Evolutionary conservation across 2,113 vertebrate genomes (phyloP).

Genomic region (Suncus etruscus): DNA sequence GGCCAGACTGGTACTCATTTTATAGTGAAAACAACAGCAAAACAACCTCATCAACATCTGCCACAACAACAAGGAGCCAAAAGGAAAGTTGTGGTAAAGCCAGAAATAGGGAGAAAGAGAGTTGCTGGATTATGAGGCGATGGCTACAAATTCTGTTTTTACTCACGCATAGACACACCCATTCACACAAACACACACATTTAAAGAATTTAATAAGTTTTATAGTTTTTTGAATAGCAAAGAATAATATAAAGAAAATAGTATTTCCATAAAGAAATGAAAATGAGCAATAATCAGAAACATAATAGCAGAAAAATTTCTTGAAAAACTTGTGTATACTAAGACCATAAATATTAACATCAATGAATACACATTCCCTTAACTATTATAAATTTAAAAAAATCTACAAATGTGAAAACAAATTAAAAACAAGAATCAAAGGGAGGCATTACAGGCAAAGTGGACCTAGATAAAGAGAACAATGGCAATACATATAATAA

Average conservation of each 20-base stretch:
- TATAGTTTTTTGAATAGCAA: neutral
- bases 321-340: neutral
- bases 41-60: neutral
- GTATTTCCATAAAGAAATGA: neutral
- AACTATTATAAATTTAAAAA: too few relatives aligned
- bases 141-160: neutral
- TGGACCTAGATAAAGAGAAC: conserved; percentile 41
- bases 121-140: neutral
- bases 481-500: neutral
- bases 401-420: neutral
- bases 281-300: neutral
- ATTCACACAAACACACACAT: neutral
- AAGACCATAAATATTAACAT: too few relatives aligned
- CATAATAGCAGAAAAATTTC: neutral
- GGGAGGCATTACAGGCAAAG: neutral
- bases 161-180: neutral
- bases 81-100: neutral
- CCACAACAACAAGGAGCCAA: neutral
- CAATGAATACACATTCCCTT: too few relatives aligned
- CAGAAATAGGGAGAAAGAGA: neutral
- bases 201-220: conserved; percentile 1
- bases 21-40: neutral
- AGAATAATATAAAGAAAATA: neutral
- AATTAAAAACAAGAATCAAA: conserved; percentile 21
- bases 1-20: neutral